Percentiles rank a stretch among this genome's conserved stretches.
phyloP scores from a whole-genome alignment of 2,888 invertebrate species.

The Halictus quadricinctus region DNA sequence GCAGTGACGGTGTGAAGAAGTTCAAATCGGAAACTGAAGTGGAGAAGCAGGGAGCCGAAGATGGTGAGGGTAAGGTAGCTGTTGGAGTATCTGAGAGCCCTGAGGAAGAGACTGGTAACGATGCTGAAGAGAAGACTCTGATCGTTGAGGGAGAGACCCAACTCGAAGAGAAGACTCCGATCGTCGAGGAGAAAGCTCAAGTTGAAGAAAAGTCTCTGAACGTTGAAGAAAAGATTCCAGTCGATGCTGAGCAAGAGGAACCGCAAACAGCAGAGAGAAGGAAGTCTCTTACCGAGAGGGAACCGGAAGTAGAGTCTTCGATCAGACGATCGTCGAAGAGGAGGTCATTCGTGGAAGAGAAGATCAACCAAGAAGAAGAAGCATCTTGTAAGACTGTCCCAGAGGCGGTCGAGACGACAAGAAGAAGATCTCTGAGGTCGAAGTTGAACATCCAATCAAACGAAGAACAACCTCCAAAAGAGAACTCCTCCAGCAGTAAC shows the following conservation, averaged over 20 bases:
- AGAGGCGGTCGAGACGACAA: not conserved
- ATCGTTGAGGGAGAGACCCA: not conserved
- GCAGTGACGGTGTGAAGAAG: constrained; percentile 14
- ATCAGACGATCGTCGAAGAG: constrained; percentile 49
- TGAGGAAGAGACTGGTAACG: not conserved
- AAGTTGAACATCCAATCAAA: constrained; percentile 1
- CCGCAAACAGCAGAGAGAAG: constrained; percentile 21
- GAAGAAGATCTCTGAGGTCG: constrained; percentile 41
- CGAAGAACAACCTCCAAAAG: not conserved
- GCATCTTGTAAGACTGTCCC: not conserved
- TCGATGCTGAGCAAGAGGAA: not conserved
- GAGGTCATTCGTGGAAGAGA: constrained; percentile 41
- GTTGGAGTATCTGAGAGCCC: not conserved
- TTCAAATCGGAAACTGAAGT: not conserved
- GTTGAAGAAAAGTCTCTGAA: not conserved
- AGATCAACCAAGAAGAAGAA: constrained; percentile 16
- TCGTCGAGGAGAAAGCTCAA: not conserved
- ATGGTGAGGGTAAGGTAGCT: not conserved
- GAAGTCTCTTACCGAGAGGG: constrained; percentile 22
- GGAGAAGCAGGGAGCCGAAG: not conserved
- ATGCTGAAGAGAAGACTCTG: not conserved
- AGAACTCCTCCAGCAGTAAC: not conserved
- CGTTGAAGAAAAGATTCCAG: not conserved
- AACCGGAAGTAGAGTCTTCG: not conserved
- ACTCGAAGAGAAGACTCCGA: not conserved